Percentiles rank a stretch among this genome's conserved stretches.
Conservation (phyloP, 1,140 invertebrate species). For the Plutomurus gul region DNA sequence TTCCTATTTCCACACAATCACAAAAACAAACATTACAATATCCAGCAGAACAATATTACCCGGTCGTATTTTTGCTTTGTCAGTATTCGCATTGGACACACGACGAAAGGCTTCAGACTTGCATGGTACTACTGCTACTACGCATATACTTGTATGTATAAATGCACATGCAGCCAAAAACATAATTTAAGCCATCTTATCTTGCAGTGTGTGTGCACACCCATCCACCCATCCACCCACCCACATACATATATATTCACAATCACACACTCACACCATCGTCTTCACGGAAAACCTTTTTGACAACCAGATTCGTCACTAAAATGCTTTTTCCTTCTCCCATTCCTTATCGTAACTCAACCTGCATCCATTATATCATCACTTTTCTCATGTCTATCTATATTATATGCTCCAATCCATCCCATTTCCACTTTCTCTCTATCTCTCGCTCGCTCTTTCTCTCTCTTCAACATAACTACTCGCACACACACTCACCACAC, state of each 20-base stretch:
- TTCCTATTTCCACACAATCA: conserved; percentile 62
- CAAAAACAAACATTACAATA: not conserved
- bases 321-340: conserved; percentile 11
- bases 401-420: too few relatives aligned
- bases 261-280: not conserved
- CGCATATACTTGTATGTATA: too few relatives aligned
- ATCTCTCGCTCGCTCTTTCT: not conserved
- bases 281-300: not conserved
- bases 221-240: not conserved
- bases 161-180: too few relatives aligned
- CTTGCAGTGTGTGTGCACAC: too few relatives aligned
- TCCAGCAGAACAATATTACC: not conserved
- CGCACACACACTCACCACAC: too few relatives aligned
- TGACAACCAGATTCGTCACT: conserved; percentile 11
- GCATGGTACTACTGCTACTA: too few relatives aligned
- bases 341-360: conserved; percentile 4
- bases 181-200: too few relatives aligned
- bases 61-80: too few relatives aligned
- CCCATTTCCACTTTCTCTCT: not conserved
- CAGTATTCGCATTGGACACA: too few relatives aligned
- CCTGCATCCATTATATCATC: not conserved
- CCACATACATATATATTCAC: not conserved
- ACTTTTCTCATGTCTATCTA: not conserved
- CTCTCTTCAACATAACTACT: too few relatives aligned
- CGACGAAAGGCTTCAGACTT: too few relatives aligned